A percentile compares a stretch with the other conserved stretches of the same genome.
Conservation (phyloP, 1,140 invertebrate species). For the Tetramorium alpestre region DNA sequence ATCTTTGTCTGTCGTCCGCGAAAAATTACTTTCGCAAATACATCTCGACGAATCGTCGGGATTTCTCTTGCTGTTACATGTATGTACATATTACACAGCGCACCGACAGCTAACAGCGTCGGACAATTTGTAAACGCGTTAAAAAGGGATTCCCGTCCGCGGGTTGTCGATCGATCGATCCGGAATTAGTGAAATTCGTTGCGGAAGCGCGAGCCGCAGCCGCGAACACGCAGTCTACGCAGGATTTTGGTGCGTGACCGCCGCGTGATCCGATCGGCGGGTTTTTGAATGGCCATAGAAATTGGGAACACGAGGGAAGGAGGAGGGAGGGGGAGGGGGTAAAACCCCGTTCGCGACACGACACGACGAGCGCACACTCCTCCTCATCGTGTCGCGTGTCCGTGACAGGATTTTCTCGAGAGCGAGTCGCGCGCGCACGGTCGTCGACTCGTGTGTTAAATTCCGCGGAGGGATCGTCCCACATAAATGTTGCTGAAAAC, state of each 20-base stretch:
- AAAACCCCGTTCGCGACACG: constrained; percentile 39
- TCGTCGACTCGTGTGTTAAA: constrained; percentile 54
- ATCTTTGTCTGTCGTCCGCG: background rate
- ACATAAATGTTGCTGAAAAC: constrained; percentile 56
- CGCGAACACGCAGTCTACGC: background rate
- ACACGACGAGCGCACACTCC: constrained; percentile 13
- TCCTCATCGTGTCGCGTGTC: constrained; percentile 46
- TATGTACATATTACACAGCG: too few species aligned
- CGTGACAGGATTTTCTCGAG: constrained; percentile 54
- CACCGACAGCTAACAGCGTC: background rate
- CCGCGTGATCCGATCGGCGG: constrained; percentile 63
- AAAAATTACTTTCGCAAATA: background rate
- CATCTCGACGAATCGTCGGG: background rate
- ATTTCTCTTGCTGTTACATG: background rate
- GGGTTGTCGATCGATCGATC: constrained; percentile 3
- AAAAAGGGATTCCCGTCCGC: background rate
- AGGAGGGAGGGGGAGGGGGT: background rate
- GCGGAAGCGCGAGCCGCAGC: constrained; percentile 10
- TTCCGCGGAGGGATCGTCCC: constrained; percentile 16
- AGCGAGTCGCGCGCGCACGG: constrained; percentile 7
- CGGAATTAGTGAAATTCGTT: constrained; percentile 46
- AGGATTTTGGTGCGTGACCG: constrained; percentile 18
- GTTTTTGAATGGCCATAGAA: constrained; percentile 61
- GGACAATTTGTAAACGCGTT: background rate
- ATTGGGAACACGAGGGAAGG: constrained; percentile 4